Base-by-base conservation (phyloP, 2,797 vertebrate species). In the Acrossocheilus fasciatus region DNA sequence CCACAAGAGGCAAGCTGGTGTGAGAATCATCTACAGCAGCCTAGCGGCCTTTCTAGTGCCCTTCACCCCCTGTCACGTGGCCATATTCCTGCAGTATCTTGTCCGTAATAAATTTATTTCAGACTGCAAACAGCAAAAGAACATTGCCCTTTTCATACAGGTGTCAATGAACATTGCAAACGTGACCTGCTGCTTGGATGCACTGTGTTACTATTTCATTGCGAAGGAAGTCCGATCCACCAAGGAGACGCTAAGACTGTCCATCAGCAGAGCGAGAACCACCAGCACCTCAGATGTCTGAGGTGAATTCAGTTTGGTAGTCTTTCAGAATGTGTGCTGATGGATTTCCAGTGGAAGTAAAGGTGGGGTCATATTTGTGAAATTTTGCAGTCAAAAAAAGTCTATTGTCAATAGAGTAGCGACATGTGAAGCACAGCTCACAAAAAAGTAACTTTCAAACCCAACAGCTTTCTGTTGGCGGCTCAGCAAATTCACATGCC, bases 161-260 rank as follows among this genome's bases (percentile, higher is more conserved):
- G 12, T 97, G 34, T 87, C 97, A 0, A 88, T 98, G 93, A 95
- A 94, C 18, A 86, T 98, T 50, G 96, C 97, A 85, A 98, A 99
- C 84, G 18, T 98, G 87, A 98, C 97, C 93, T 97, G 97, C 93
- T 98, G 97, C 81, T 94, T 99, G 62, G 98, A 99, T 4, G 97
- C 96, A 26, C 85, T 97, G 82, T 97, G 97, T 90, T 99, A 98
- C 89, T 99, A 98, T 90, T 98, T 98, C 83, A 94, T 96, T 26
- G 94, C 95, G 34, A 93, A 92, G 76, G 97, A 98, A 91, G 96
- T 97, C 87, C 89, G 93, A 50, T 92, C 87, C 87, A 86, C 90
- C 86, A 95, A 12, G 69, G 52, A 87, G 23, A 54, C 5, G 9
- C 62, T 93, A 81, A 93, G 83, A 78, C 70, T 57, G 59, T 91